phyloP scores from a whole-genome alignment of 2,113 vertebrate species.

The Labeo rohita region DNA sequence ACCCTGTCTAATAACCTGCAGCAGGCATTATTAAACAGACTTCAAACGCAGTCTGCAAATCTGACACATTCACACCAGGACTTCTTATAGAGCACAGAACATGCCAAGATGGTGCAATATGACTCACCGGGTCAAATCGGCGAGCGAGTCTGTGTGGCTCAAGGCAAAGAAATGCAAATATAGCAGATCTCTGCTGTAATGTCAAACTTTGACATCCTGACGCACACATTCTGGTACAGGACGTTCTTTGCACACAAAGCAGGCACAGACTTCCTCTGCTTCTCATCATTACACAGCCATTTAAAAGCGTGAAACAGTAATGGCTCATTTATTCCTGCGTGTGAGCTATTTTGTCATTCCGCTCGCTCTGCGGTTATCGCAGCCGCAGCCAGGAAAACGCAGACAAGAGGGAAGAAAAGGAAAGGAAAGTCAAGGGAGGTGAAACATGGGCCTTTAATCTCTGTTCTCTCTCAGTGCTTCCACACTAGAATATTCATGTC shows the following conservation, averaged over 20 bases:
- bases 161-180: constrained; percentile 8
- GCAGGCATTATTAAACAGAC: constrained; percentile 29
- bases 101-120: constrained; percentile 42
- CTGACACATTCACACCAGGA: constrained; percentile 25
- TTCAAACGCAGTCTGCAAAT: constrained; percentile 24
- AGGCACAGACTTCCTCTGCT: neutral
- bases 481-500: constrained; percentile 53
- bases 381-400: neutral
- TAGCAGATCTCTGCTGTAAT: neutral
- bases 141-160: constrained; percentile 8
- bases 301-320: neutral
- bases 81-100: neutral
- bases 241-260: neutral
- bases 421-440: neutral
- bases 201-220: neutral
- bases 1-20: neutral
- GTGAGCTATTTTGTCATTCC: neutral
- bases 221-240: neutral
- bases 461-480: constrained; percentile 2
- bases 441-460: neutral
- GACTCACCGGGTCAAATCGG: constrained; percentile 61
- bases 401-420: neutral
- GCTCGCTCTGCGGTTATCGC: neutral
- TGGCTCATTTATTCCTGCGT: neutral
- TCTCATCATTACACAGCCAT: neutral